Base-by-base conservation (phyloP, 2,113 vertebrate species). In the Motacilla alba region DNA sequence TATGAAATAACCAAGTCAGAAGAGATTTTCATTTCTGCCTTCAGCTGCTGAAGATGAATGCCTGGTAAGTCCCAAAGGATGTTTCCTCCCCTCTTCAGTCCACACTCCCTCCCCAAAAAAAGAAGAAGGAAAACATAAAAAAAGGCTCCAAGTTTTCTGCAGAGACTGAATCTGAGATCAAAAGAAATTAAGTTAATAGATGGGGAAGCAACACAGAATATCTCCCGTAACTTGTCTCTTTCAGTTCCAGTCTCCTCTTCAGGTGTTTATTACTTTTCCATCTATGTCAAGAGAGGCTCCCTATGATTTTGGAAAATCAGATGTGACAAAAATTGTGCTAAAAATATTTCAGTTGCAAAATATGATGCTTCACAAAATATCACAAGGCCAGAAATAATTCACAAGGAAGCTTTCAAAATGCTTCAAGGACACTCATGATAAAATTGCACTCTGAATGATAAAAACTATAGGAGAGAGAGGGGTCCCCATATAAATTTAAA, bases 271-370 rank as follows among this genome's bases (percentile, higher is more conserved):
- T 20, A 31, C 15, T 78, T 86, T 92, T 67, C 70, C 72, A 64
- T 90, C 85, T 95, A 88, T 63, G 87, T 95, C 87, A 86, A 73
- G 85, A 94, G 44, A 83, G 33, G 27, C 24, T 90, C 6, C 72
- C 72, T 85, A 76, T 52, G 44, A 94, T 93, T 93, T 88, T 78
- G 43, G 28, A 86, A 88, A 95, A 88, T 77, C 82, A 88, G 39
- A 88, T 3, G 9, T 70, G 30, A 67, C 64, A 93, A 93, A 92
- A 89, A 90, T 94, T 56, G 83, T 67, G 72, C 56, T 94, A 92
- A 96, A 97, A 95, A 95, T 96, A 95, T 89, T 95, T 93, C 75
- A 92, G 39, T 93, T 86, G 76, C 85, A 94, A 93, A 96, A 95
- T 67, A 78, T 5, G 82, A 92, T 90, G 67, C 79, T 91, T 83